Base-by-base conservation (phyloP, 2,113 vertebrate species). In the Malurus elegans region DNA sequence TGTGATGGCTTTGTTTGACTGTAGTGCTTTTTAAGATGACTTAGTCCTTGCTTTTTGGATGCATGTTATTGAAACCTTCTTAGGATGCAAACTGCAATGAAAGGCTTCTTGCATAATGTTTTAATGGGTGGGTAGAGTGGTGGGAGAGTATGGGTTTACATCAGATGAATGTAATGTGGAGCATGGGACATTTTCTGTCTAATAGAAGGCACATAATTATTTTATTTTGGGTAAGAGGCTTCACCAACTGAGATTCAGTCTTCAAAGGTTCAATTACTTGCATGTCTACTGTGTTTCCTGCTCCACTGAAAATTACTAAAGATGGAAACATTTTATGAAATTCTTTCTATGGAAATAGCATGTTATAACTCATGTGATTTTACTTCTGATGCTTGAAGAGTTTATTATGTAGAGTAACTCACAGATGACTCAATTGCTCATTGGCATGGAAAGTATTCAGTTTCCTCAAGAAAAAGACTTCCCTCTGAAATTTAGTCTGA, bases 291-390 rank as follows among this genome's bases (percentile, higher is more conserved):
- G 47, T 66, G n/a, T 56, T 90, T 92, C 79, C 34, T 58, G 56
- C 76, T 86, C 54, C 72, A 71, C 54, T 86, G 44, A 82, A 95
- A 94, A 90, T 74, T 86, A 51, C 79, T 80, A 13, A 91, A 90
- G 75, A 83, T 90, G 71, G 90, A 90, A 92, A 66, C 17, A 61
- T 85, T 86, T 91, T 44, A 73, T 83, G 32, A 66, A 65, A 36
- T 73, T 67, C 61, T 93, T 91, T 89, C 79, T 73, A 60, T 62
- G 54, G 74, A 89, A 86, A 56, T 54, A 90, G 17, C 40, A 57
- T 70, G 91, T 91, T 86, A 28, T 62, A 91, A 76, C 32, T 53
- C 8, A 5, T 48, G 67, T 8, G 0, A 67, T 83, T 80, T 86
- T 93, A 36, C 34, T 32, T 71, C 71, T 88, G 71, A 38, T 87